Percentiles rank a stretch among this genome's conserved stretches.
phyloP scores from a whole-genome alignment of 2,888 invertebrate species.

The Sarcophaga carnaria region DNA sequence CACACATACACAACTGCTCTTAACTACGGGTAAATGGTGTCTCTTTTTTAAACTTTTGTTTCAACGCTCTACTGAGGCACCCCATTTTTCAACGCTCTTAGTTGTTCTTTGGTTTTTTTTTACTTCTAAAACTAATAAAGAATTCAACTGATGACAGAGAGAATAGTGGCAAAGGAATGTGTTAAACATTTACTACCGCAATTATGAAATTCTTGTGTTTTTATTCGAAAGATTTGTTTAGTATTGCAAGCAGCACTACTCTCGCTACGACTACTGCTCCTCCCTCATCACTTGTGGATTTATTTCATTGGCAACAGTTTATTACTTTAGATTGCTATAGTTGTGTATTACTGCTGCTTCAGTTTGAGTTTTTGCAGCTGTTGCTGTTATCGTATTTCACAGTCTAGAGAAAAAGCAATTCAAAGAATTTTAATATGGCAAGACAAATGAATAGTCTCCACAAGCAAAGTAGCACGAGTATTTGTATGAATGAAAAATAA shows the following conservation, averaged over 20 bases:
- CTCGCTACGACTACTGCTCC: no score
- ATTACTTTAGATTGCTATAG: no score
- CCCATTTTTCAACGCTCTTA: background rate
- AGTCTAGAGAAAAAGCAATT: constrained; percentile 18
- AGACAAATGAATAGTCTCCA: no score
- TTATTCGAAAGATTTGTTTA: background rate
- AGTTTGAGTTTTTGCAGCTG: no score
- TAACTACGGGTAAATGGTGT: no score
- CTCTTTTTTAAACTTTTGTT: no score
- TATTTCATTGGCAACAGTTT: background rate
- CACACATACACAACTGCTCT: constrained; percentile 54
- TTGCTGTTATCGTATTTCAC: background rate
- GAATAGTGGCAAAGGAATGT: background rate
- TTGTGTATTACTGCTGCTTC: no score
- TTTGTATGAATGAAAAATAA: no score
- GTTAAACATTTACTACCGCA: constrained; percentile 56
- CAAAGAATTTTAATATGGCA: background rate
- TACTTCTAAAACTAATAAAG: constrained; percentile 7
- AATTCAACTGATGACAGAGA: constrained; percentile 1
- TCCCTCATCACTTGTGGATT: background rate
- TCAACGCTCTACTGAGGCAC: no score
- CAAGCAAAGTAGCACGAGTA: no score
- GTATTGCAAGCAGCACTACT: background rate
- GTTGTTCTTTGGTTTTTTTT: background rate
- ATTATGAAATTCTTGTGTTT: constrained; percentile 58